Evolutionary conservation across 2,797 vertebrate genomes (phyloP).

Genomic region (Poecile montanus): DNA sequence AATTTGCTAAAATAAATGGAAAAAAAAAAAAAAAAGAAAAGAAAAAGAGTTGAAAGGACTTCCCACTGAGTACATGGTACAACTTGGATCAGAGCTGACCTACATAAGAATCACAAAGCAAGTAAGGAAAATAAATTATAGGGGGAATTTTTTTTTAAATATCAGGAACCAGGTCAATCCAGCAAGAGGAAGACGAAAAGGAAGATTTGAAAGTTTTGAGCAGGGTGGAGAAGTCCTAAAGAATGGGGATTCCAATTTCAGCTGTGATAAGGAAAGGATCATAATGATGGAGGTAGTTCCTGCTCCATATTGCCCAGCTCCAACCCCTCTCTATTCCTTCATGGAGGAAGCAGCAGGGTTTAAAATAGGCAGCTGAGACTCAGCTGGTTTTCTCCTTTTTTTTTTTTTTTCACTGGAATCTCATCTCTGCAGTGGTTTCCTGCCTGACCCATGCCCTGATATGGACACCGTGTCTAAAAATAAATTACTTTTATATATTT

Average conservation of each 20-base stretch:
- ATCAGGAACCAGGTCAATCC: neutral
- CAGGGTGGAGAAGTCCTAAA: neutral
- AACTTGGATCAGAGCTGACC: neutral
- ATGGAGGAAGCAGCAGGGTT: neutral
- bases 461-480: neutral
- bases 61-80: neutral
- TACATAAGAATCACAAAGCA: neutral
- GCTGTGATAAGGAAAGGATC: neutral
- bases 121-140: neutral
- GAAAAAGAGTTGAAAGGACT: neutral
- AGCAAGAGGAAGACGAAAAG: neutral
- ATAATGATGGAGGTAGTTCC: neutral
- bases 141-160: fast-evolving
- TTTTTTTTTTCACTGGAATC: neutral
- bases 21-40: neutral
- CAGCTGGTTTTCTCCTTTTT: neutral
- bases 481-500: neutral
- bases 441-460: neutral
- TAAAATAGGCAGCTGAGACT: neutral
- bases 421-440: neutral
- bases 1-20: neutral
- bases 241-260: neutral
- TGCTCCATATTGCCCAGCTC: neutral
- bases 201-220: neutral
- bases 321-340: neutral